These are phyloP conservation scores for Hyperoodon ampullatus DNA, from an alignment of 2,113 vertebrate genomes.

Conservation along the genomic window DNA sequence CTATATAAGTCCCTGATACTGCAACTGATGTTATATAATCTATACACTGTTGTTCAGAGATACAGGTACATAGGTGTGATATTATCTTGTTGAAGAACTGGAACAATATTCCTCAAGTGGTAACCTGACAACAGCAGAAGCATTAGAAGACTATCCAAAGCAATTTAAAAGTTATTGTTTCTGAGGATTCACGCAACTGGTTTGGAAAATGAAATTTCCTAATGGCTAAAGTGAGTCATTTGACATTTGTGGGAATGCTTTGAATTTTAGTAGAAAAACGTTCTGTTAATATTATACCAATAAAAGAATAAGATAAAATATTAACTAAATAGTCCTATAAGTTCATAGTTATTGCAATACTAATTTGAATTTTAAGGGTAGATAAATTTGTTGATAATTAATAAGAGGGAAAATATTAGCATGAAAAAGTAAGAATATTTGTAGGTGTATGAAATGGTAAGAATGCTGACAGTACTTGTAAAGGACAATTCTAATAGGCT, in stretches of 20 bases:
- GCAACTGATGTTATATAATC: neutral
- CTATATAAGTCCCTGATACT: neutral
- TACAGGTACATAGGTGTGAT: neutral
- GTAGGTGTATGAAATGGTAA: neutral
- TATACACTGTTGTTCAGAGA: neutral
- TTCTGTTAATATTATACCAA: neutral
- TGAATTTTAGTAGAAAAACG: neutral
- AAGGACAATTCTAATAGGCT: constrained; percentile 14
- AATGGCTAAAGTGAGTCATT: neutral
- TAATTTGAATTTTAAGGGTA: constrained; percentile 29
- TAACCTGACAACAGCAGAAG: neutral
- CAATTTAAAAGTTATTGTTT: constrained; percentile 2
- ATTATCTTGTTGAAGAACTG: neutral
- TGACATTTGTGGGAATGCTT: constrained; percentile 31
- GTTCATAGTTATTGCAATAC: neutral
- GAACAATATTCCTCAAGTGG: neutral
- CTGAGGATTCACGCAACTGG: neutral
- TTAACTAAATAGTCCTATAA: neutral
- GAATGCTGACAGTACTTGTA: constrained; percentile 6
- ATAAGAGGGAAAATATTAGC: neutral
- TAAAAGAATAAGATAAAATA: constrained; percentile 23
- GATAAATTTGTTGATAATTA: constrained; percentile 9
- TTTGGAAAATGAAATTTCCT: constrained; percentile 35
- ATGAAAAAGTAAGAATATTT: constrained; percentile 19
- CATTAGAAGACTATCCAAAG: neutral